A percentile compares a stretch with the other conserved stretches of the same genome.
Evolutionary conservation across 2,113 vertebrate genomes (phyloP).

Genomic region (Harpagus bidentatus): DNA sequence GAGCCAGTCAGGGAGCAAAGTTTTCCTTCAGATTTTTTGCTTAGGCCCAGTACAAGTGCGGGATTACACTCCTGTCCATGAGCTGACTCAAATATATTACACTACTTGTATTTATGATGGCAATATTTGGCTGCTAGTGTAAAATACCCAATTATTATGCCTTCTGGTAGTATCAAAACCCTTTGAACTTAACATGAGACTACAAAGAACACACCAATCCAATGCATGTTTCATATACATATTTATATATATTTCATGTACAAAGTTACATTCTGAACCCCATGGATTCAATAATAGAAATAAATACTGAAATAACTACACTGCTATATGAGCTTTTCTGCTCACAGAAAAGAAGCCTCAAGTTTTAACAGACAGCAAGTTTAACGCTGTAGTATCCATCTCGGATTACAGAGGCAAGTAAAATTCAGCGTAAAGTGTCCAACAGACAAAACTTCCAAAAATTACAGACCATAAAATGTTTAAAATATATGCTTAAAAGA

Average conservation of each 20-base stretch:
- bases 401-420: constrained; percentile 77
- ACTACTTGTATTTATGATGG: neutral
- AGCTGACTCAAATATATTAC: neutral
- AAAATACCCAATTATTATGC: neutral
- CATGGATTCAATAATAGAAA: constrained; percentile 94
- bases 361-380: constrained; percentile 78
- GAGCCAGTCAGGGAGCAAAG: neutral
- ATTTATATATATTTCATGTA: constrained; percentile 92
- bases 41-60: neutral
- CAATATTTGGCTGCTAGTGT: neutral
- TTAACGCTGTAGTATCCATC: constrained; percentile 73
- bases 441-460: constrained; percentile 75
- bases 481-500: constrained; percentile 81
- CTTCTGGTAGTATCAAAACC: neutral
- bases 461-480: constrained; percentile 77
- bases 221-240: constrained; percentile 86
- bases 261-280: constrained; percentile 98
- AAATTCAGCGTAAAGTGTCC: constrained; percentile 78
- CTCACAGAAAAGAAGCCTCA: constrained; percentile 78
- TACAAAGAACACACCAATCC: constrained; percentile 71
- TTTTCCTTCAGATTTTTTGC: neutral
- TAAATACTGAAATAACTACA: constrained; percentile 98
- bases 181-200: neutral
- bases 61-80: rapidly evolving
- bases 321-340: constrained; percentile 75